Base-by-base conservation (phyloP, 2,888 invertebrate genomes). In the Sarcophaga rosellei region DNA sequence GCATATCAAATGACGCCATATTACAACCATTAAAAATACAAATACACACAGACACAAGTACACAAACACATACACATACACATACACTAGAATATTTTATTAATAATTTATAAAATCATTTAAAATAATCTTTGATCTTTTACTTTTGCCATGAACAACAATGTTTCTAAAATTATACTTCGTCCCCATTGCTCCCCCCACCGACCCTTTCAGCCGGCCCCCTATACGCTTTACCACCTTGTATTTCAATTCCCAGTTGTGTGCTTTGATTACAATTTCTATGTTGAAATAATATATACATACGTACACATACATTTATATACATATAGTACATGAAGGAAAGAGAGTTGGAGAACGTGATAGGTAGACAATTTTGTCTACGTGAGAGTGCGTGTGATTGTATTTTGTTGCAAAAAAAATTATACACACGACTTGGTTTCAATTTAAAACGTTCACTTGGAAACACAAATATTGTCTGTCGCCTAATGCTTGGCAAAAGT, bases 111-210 rank as follows among this genome's bases (percentile, higher is more conserved):
- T 20, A 72, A 63, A 75, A 80, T 65, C 65, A 66, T 81, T 76
- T 72, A 69, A 73, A 80, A 80, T 74, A 83, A 86, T 86, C 76
- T 86, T 83, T 80, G 63, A 83, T 83, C 77, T 80, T 57, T 69
- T 61, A 20, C 21, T n/a, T 61, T 63, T 66, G 76, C 44, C 68
- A 77, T 68, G 57, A 76, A 76, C 66, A 66, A 76, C 57, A 35
- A 35, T 35, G 35, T 76, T 45, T 66, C 57, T 66, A 57, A 53
- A 53, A 53, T 53, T 10, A 53, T 53, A 53, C 53, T 2, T 35
- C 8, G 35, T 35, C 35, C 8, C 35, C 35, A 8, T 2, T 3
- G 35, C 2, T 10, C 35, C 35, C 35, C 35, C 35, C 6, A 5
- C 2, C 5, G 35, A 5, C 35, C 8, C 10, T 2, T 35, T 35